Conservation (phyloP, 2,113 vertebrate species). For the Reinhardtius hippoglossoides region DNA sequence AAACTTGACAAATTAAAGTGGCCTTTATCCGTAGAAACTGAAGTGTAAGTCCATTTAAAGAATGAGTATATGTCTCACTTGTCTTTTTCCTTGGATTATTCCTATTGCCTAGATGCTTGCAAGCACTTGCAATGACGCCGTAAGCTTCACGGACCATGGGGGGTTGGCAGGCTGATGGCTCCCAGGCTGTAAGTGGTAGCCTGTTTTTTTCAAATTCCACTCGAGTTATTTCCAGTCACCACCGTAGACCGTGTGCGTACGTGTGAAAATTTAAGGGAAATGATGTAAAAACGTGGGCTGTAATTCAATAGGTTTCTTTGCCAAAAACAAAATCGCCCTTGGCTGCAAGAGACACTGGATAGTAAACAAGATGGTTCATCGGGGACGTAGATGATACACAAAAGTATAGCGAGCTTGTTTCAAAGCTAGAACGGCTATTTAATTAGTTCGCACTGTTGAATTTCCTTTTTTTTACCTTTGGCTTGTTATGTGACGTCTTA, state of each 20-base stretch:
- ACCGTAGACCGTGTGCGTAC: conserved; percentile 58
- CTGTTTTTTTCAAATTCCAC: conserved; percentile 43
- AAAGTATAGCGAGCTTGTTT: not conserved
- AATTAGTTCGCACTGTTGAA: too few species aligned
- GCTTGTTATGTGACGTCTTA: too few species aligned
- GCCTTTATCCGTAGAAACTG: not conserved
- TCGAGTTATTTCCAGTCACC: conserved; percentile 53
- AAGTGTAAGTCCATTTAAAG: not conserved
- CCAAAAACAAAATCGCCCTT: not conserved
- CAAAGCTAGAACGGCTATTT: too few species aligned
- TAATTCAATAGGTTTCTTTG: not conserved
- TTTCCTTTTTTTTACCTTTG: too few species aligned
- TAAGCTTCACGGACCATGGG: conserved; percentile 26
- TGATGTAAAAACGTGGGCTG: conserved; percentile 68
- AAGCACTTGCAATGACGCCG: conserved; percentile 64
- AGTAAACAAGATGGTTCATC: conserved; percentile 41
- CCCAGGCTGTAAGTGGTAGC: conserved; percentile 43
- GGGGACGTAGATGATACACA: conserved; percentile 28
- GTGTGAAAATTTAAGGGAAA: conserved; percentile 48
- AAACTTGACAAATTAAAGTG: too few species aligned
- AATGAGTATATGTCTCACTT: conserved; percentile 4
- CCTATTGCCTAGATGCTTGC: conserved; percentile 7
- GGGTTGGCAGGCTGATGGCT: conserved; percentile 48
- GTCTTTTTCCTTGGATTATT: conserved; percentile 22
- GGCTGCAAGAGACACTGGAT: conserved; percentile 45